These are phyloP conservation scores for Asobara japonica DNA, from an alignment of 1,140 invertebrate species.

Conservation along the genomic window DNA sequence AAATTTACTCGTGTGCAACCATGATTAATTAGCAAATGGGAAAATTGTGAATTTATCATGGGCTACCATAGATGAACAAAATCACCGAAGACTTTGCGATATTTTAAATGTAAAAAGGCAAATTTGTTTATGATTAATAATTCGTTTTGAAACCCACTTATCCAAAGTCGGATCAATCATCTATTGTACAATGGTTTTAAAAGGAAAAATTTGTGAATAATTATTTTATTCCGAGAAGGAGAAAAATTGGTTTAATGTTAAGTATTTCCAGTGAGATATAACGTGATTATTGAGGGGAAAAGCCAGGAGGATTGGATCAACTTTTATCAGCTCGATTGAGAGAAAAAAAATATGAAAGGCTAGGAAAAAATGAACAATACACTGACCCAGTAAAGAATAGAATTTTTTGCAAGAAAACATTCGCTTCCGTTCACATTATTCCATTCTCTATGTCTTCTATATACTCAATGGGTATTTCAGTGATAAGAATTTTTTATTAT, in stretches of 20 bases:
- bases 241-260: not conserved
- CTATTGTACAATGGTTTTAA: not conserved
- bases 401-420: not conserved
- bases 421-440: constrained; percentile 8
- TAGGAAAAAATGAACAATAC: constrained; percentile 3
- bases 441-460: not conserved
- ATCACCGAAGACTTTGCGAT: not conserved
- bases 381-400: not conserved
- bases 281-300: constrained; percentile 11
- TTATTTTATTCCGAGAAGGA: not conserved
- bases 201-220: not conserved
- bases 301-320: constrained; percentile 24
- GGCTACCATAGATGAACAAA: not conserved
- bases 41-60: not conserved
- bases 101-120: not conserved
- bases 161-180: not conserved
- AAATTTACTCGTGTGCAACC: constrained; percentile 18
- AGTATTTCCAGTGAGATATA: constrained; percentile 8
- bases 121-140: not conserved
- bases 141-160: not conserved
- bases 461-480: constrained; percentile 3
- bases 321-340: constrained; percentile 25
- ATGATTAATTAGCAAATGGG: constrained; percentile 23
- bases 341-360: not conserved
- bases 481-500: constrained; percentile 3